A percentile compares a stretch with the other conserved stretches of the same genome.
These are phyloP conservation scores for Anoplophora glabripennis DNA, from an alignment of 1,140 invertebrate genomes.

Conservation along the genomic window DNA sequence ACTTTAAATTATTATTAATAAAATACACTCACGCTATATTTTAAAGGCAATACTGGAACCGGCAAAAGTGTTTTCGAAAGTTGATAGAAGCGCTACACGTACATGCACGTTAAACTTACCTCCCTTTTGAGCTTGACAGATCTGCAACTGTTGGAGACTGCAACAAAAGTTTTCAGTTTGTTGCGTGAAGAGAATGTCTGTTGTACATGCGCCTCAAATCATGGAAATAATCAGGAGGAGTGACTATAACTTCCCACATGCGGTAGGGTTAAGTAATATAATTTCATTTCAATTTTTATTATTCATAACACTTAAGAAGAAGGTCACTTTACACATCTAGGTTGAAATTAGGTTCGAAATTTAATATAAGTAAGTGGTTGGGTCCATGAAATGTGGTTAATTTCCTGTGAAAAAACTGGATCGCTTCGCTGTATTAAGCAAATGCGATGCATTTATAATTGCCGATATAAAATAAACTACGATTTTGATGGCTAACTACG, in stretches of 20 bases:
- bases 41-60: neutral
- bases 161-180: constrained; percentile 1
- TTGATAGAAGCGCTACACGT: neutral
- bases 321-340: neutral
- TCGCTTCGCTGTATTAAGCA: no score
- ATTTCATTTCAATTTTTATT: constrained; percentile 9
- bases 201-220: constrained; percentile 7
- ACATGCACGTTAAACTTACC: constrained; percentile 7
- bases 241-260: constrained; percentile 21
- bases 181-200: neutral
- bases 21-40: neutral
- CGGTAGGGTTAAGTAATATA: constrained; percentile 1
- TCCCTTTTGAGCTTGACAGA: constrained; percentile 2
- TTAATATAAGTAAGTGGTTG: constrained; percentile 6
- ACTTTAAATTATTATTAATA: no score
- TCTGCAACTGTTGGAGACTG: constrained; percentile 11
- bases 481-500: no score
- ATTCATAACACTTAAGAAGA: neutral
- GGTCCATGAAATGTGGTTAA: no score
- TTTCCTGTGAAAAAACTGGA: no score
- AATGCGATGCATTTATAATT: no score
- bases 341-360: neutral
- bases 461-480: no score
- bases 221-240: constrained; percentile 19
- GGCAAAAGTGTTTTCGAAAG: neutral